Conservation (phyloP, 2,888 invertebrate genomes). For the Tupiocoris notatus region DNA sequence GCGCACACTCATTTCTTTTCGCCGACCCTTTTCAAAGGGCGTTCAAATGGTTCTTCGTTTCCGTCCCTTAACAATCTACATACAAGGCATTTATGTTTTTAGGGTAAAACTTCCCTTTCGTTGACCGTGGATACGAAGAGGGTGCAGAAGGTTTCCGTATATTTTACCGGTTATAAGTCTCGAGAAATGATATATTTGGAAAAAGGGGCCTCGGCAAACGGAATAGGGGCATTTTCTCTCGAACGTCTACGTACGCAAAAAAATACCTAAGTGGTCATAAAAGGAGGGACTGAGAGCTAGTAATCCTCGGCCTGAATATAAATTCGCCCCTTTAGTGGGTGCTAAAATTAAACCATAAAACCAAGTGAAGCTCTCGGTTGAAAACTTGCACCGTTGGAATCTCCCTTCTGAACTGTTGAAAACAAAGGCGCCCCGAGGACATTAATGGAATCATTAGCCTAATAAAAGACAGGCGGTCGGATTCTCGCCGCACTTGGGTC, state of each 20-base stretch:
- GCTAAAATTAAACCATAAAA: conserved; percentile 39
- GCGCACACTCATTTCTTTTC: neutral
- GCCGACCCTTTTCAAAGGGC: conserved; percentile 7
- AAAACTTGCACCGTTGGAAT: conserved; percentile 6
- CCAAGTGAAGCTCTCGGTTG: conserved; percentile 25
- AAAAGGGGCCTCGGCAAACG: conserved; percentile 6
- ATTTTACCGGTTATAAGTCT: conserved; percentile 33
- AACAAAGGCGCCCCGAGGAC: conserved; percentile 12
- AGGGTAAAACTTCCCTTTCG: conserved; percentile 10
- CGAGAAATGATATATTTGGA: conserved; percentile 20
- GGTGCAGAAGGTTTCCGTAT: conserved; percentile 13
- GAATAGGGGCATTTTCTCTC: neutral
- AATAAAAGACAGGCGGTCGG: conserved; percentile 18
- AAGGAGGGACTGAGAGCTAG: conserved; percentile 30
- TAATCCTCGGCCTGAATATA: conserved; percentile 38
- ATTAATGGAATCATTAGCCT: conserved; percentile 37
- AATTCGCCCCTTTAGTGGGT: conserved; percentile 34
- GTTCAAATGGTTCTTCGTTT: conserved; percentile 23
- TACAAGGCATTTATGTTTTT: conserved; percentile 36
- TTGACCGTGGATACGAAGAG: conserved; percentile 7
- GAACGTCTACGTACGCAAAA: neutral
- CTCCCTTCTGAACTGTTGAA: conserved; percentile 9
- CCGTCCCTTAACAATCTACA: conserved; percentile 32
- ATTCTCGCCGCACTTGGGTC: neutral
- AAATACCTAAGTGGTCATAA: conserved; percentile 38